Evolutionary conservation across 2,888 invertebrate species (phyloP).

Genomic region (Phengaris arion): DNA sequence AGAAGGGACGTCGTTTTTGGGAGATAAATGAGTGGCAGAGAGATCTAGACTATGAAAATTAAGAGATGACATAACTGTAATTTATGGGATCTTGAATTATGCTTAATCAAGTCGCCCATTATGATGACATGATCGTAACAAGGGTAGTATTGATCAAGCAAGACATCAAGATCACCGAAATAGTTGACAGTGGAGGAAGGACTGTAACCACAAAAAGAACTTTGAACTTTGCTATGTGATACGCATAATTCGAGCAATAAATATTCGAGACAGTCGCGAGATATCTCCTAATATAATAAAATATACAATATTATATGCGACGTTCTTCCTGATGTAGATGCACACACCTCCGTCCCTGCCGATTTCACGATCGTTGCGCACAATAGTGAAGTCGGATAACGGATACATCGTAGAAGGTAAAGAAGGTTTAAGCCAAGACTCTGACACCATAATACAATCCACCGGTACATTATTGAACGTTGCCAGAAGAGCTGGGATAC

Average conservation of each 20-base stretch:
- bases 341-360: conserved; percentile 1
- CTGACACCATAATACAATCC: too few species aligned
- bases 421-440: too few species aligned
- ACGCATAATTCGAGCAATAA: background rate
- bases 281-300: background rate
- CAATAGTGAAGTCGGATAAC: too few species aligned
- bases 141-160: background rate
- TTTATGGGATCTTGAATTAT: background rate
- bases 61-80: background rate
- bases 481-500: too few species aligned
- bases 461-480: too few species aligned
- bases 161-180: background rate
- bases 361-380: too few species aligned
- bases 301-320: background rate
- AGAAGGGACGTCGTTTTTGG: too few species aligned
- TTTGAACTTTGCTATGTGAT: conserved; percentile 12
- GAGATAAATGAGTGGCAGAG: too few species aligned
- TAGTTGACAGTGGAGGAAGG: background rate
- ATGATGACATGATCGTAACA: background rate
- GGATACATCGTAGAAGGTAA: too few species aligned
- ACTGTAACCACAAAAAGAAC: conserved; percentile 5
- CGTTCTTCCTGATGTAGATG: background rate
- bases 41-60: background rate
- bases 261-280: conserved; percentile 1
- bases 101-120: background rate